These are phyloP conservation scores for Chroicocephalus ridibundus DNA, from an alignment of 2,113 vertebrate genomes.

Conservation along the genomic window DNA sequence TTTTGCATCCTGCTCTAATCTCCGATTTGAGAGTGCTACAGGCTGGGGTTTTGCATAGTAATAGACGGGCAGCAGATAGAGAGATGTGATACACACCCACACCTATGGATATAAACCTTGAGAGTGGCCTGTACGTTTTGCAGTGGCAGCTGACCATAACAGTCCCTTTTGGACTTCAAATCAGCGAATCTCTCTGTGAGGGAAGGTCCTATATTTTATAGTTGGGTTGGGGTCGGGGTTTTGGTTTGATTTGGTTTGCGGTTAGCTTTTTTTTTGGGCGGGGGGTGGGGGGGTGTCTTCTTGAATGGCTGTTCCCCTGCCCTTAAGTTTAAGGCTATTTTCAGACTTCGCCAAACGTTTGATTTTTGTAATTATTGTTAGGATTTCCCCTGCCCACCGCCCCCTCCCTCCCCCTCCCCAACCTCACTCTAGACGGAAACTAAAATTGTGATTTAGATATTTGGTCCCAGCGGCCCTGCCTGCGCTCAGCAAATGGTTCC, in stretches of 20 bases:
- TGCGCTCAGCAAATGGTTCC: conserved; percentile 77
- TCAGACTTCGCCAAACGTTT: conserved; percentile 60
- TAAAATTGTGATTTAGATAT: conserved; percentile 80
- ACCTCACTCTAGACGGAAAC: conserved; percentile 58
- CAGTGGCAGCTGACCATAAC: not conserved
- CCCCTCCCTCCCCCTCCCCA: not conserved
- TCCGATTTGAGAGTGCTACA: not conserved
- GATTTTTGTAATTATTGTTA: conserved; percentile 68
- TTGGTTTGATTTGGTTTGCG: not conserved
- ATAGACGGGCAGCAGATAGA: not conserved
- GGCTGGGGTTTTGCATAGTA: not conserved
- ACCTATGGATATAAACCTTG: not conserved
- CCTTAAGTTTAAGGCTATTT: conserved; percentile 48
- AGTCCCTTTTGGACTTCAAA: not conserved
- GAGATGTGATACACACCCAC: not conserved
- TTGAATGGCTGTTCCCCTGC: not conserved
- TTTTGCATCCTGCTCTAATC: conserved; percentile 13
- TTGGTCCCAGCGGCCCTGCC: conserved; percentile 77
- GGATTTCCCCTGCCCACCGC: not conserved
- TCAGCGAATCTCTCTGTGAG: not conserved
- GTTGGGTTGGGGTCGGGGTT: not conserved
- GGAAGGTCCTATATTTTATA: not conserved
- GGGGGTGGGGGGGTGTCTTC: not conserved
- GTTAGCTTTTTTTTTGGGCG: not conserved
- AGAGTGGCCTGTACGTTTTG: not conserved